A percentile compares a stretch with the other conserved stretches of the same genome.
Evolutionary conservation across 2,113 vertebrate species (phyloP).

Genomic region (Opisthocomus hoazin): DNA sequence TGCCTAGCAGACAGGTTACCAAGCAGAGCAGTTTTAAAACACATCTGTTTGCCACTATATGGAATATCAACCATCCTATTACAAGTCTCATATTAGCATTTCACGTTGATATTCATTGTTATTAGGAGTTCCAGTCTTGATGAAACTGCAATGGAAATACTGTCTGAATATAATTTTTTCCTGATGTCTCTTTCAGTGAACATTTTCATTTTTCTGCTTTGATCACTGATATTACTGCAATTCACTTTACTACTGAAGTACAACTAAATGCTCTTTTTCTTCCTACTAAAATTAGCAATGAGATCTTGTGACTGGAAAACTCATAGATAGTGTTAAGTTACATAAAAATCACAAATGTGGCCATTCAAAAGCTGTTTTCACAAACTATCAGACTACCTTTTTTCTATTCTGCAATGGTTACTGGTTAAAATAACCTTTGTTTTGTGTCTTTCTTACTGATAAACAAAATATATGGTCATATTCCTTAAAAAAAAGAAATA

Average conservation of each 20-base stretch:
- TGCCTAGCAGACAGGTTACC: background rate
- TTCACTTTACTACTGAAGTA: background rate
- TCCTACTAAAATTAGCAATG: background rate
- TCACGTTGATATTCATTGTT: background rate
- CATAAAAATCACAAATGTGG: background rate
- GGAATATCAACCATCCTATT: background rate
- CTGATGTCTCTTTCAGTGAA: background rate
- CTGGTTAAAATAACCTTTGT: background rate
- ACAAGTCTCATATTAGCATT: background rate
- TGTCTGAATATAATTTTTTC: background rate
- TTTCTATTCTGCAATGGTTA: background rate
- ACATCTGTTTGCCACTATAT: background rate
- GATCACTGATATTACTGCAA: background rate
- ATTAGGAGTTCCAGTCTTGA: background rate
- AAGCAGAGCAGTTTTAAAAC: background rate
- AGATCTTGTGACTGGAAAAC: background rate
- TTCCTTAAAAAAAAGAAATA: background rate
- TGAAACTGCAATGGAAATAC: background rate
- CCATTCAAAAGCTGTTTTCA: background rate
- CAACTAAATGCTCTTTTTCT: background rate
- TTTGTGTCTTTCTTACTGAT: background rate
- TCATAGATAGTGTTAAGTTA: background rate
- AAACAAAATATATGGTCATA: background rate
- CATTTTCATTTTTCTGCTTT: background rate
- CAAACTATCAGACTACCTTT: background rate